Evolutionary conservation across 2,888 invertebrate species (phyloP).

Genomic region (Ptychoptera albimana): DNA sequence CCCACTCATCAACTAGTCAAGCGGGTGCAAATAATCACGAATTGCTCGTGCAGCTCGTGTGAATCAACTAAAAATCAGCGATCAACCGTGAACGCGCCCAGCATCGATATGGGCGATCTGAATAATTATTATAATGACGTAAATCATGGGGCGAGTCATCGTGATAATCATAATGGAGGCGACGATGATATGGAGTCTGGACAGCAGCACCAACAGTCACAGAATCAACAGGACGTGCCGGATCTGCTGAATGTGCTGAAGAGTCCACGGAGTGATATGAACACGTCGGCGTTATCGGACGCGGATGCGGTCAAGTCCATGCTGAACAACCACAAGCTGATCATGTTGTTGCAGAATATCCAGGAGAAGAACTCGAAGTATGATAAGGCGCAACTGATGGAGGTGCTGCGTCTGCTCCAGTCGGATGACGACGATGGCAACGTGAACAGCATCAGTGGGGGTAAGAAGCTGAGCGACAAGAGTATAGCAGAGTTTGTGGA

Average conservation of each 20-base stretch:
- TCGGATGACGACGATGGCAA: slow-evolving; percentile 13
- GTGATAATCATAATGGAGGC: slow-evolving; percentile 5
- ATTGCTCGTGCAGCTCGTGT: slow-evolving; percentile 48
- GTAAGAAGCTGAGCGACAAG: slow-evolving; percentile 18
- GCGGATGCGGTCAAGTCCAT: slow-evolving; percentile 15
- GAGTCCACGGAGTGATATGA: slow-evolving; percentile 11
- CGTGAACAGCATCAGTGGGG: slow-evolving; percentile 1
- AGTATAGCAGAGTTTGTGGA: slow-evolving; percentile 25
- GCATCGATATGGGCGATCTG: too few species aligned
- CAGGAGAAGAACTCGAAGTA: slow-evolving; percentile 18
- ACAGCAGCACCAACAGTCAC: neutral
- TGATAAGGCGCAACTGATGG: slow-evolving; percentile 20
- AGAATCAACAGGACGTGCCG: slow-evolving; percentile 22
- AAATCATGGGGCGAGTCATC: neutral
- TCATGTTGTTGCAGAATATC: slow-evolving; percentile 12
- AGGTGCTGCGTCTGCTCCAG: slow-evolving; percentile 20
- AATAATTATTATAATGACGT: slow-evolving; percentile 16
- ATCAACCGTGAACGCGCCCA: too few species aligned
- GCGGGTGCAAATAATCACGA: slow-evolving; percentile 46
- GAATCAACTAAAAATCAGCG: slow-evolving; percentile 25
- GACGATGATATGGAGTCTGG: slow-evolving; percentile 7
- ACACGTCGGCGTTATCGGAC: slow-evolving; percentile 3
- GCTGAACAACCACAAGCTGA: slow-evolving; percentile 12
- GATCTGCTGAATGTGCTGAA: slow-evolving; percentile 23
- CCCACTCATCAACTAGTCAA: slow-evolving; percentile 35